Conservation (phyloP, 2,113 vertebrate genomes). For the Lophius piscatorius region DNA sequence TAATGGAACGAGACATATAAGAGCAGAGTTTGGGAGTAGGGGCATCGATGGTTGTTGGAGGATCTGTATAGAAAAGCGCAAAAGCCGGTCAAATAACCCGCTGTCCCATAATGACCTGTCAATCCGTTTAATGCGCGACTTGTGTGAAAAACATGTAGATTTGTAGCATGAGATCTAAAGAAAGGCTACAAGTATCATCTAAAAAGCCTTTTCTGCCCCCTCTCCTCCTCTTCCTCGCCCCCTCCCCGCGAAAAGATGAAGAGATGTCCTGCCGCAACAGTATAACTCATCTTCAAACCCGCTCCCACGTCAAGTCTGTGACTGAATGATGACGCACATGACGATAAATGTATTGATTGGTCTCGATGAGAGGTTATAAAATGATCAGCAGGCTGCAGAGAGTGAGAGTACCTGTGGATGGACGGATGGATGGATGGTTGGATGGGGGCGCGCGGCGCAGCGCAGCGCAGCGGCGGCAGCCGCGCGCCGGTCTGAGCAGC, state of each 20-base stretch:
- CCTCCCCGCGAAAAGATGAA: conserved; percentile 46
- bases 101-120: conserved; percentile 58
- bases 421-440: conserved; percentile 68
- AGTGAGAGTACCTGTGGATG: conserved; percentile 72
- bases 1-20: not conserved
- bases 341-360: conserved; percentile 43
- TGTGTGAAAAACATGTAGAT: not conserved
- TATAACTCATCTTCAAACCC: conserved; percentile 58
- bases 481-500: conserved; percentile 22
- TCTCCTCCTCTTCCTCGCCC: not conserved
- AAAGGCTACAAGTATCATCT: conserved; percentile 2
- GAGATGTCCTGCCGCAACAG: conserved; percentile 66
- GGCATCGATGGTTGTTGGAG: too few species aligned
- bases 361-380: conserved; percentile 16
- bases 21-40: conserved; percentile 9
- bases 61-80: too few species aligned
- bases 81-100: conserved; percentile 65
- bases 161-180: not conserved
- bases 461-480: too few species aligned
- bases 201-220: conserved; percentile 13
- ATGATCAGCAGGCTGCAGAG: conserved; percentile 12
- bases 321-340: conserved; percentile 35
- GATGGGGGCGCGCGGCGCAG: conserved; percentile 50
- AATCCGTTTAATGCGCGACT: conserved; percentile 19
- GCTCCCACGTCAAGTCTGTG: conserved; percentile 22